phyloP scores from a whole-genome alignment of 2,797 vertebrate species.

The Mormyrops attenuatus region DNA sequence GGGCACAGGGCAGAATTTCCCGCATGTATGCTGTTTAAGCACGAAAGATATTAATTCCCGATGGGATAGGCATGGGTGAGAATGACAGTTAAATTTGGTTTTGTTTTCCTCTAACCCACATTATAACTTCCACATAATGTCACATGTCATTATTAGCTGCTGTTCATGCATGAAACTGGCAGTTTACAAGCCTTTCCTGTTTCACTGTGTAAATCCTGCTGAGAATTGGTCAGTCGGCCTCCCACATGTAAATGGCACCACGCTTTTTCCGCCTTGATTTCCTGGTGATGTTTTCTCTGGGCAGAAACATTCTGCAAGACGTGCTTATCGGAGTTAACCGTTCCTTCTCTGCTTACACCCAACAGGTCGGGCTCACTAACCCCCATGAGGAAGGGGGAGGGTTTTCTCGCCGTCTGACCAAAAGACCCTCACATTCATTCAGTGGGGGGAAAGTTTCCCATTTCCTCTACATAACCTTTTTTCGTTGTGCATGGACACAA shows the following conservation, averaged over 20 bases:
- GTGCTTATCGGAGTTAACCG: conserved; percentile 34
- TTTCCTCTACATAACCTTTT: conserved; percentile 11
- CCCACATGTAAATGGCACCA: background rate
- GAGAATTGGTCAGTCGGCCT: background rate
- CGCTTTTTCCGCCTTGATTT: background rate
- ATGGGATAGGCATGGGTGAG: background rate
- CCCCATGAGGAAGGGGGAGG: conserved; percentile 22
- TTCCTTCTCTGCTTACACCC: conserved; percentile 25
- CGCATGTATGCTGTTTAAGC: background rate
- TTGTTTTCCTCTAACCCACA: background rate
- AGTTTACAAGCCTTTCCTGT: background rate
- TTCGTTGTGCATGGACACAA: background rate
- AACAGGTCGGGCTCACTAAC: conserved; percentile 10
- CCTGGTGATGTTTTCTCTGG: conserved; percentile 23
- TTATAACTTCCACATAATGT: conserved; percentile 46
- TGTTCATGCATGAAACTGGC: conserved; percentile 5
- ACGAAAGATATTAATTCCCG: background rate
- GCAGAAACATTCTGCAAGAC: conserved; percentile 7
- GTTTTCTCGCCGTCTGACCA: background rate
- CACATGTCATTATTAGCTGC: conserved; percentile 4
- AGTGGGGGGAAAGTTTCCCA: conserved; percentile 5
- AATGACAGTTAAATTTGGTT: conserved; percentile 1
- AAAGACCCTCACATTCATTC: background rate
- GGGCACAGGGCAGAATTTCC: background rate
- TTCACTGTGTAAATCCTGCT: background rate